These are phyloP conservation scores for Limnephilus lunatus DNA, from an alignment of 2,888 invertebrate genomes.

Conservation along the genomic window DNA sequence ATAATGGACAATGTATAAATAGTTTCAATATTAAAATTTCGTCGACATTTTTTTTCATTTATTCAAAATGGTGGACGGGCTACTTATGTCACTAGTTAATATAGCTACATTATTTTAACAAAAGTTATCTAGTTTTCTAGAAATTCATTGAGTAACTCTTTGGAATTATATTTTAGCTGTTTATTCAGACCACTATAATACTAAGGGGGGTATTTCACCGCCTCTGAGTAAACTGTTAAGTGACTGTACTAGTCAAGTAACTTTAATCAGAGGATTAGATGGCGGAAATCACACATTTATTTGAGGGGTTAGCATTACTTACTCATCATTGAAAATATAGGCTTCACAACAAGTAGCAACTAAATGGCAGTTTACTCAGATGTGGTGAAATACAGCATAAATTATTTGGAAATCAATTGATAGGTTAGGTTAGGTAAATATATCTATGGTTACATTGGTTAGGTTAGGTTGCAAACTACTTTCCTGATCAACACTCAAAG, in stretches of 20 bases:
- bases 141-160: neutral
- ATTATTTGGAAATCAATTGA: neutral
- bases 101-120: neutral
- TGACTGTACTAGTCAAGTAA: no score
- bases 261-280: no score
- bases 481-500: neutral
- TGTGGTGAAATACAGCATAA: neutral
- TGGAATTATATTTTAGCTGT: neutral
- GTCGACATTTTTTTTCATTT: neutral
- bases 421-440: neutral
- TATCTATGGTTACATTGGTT: neutral
- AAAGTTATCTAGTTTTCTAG: neutral
- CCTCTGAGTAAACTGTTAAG: no score
- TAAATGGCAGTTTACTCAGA: no score
- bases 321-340: no score
- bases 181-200: neutral
- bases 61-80: slow-evolving; percentile 29
- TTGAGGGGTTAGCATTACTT: no score
- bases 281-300: no score
- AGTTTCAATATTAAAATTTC: neutral
- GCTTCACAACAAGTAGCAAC: no score
- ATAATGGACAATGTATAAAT: slow-evolving; percentile 5
- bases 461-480: neutral
- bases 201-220: neutral
- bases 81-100: neutral